Evolutionary conservation across 2,113 vertebrate genomes (phyloP).

Genomic region (Lethenteron camtschaticum): DNA sequence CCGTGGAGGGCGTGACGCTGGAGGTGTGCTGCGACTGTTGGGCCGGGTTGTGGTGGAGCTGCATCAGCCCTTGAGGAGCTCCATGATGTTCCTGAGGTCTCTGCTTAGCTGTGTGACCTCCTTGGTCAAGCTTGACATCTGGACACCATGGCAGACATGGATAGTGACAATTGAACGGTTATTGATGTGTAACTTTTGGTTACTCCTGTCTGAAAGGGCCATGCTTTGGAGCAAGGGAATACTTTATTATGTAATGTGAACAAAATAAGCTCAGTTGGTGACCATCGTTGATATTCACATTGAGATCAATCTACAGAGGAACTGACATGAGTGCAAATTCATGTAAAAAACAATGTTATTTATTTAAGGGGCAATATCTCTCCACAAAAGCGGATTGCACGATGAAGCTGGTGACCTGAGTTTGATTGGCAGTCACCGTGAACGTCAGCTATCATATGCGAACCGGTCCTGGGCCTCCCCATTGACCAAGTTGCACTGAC

Average conservation of each 20-base stretch:
- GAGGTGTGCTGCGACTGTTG: conserved; percentile 11
- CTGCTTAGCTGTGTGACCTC: conserved; percentile 36
- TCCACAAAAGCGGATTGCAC: too few species aligned
- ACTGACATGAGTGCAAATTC: conserved; percentile 12
- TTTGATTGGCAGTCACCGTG: too few species aligned
- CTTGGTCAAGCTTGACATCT: conserved; percentile 35
- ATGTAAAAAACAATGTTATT: too few species aligned
- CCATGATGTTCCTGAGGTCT: conserved; percentile 37
- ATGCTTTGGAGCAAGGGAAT: background rate
- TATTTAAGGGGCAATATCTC: too few species aligned
- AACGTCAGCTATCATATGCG: too few species aligned
- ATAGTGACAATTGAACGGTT: background rate
- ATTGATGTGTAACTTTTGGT: background rate
- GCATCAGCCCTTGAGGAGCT: conserved; percentile 29
- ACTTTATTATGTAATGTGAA: background rate
- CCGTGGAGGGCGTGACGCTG: conserved; percentile 14
- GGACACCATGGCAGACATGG: conserved; percentile 6
- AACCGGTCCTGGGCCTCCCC: too few species aligned
- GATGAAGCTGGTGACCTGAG: too few species aligned
- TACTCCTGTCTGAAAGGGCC: background rate
- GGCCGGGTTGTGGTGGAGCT: conserved; percentile 12
- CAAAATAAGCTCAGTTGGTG: background rate
- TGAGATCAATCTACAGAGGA: background rate
- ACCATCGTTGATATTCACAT: background rate
- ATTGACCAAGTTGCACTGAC: too few species aligned